These are phyloP conservation scores for Apis mellifera DNA, from an alignment of 1,140 invertebrate species.

Conservation along the genomic window DNA sequence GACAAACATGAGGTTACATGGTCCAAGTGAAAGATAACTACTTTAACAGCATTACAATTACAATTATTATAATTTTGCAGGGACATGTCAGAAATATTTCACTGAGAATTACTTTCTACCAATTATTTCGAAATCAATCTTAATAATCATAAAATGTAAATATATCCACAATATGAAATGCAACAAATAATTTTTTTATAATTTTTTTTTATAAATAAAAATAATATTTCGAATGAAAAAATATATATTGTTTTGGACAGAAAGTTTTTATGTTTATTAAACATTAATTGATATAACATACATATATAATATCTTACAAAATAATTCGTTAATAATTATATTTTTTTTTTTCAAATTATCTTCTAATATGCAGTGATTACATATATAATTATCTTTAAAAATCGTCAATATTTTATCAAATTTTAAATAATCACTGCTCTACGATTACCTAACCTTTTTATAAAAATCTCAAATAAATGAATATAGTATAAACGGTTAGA, in stretches of 20 bases:
- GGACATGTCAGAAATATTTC: not conserved
- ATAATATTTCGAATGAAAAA: not conserved
- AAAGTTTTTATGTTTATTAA: too few species aligned
- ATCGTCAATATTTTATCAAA: too few species aligned
- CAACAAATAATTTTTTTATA: not conserved
- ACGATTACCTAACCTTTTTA: too few species aligned
- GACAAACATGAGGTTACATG: constrained; percentile 24
- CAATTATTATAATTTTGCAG: constrained; percentile 16
- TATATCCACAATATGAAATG: not conserved
- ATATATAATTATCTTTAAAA: too few species aligned
- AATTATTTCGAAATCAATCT: not conserved
- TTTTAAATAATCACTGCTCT: too few species aligned
- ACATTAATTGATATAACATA: not conserved
- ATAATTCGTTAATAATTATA: too few species aligned
- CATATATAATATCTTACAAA: too few species aligned
- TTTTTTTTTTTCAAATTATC: too few species aligned
- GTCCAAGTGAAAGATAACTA: constrained; percentile 23
- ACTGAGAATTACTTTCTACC: not conserved
- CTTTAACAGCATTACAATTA: constrained; percentile 33
- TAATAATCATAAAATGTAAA: not conserved
- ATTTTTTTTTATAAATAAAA: not conserved
- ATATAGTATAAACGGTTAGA: too few species aligned
- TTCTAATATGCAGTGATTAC: too few species aligned
- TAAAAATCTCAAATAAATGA: too few species aligned
- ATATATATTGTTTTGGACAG: too few species aligned